Evolutionary conservation across 1,140 invertebrate genomes (phyloP).

Genomic region (Archegozetes longisetosus): DNA sequence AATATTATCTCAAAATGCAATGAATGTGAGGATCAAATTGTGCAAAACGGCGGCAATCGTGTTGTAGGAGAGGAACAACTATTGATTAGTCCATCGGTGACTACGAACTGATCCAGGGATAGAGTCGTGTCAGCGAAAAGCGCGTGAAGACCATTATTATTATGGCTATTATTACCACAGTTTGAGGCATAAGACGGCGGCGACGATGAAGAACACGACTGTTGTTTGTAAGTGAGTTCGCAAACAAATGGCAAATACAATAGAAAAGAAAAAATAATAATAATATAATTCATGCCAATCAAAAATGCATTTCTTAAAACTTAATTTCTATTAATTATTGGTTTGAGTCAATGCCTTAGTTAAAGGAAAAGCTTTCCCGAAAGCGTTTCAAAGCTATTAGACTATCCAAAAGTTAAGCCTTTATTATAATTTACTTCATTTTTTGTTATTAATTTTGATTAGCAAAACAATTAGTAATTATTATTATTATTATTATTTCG

Average conservation of each 20-base stretch:
- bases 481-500: too few species aligned
- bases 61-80: neutral
- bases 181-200: neutral
- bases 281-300: neutral
- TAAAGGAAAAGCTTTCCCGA: too few species aligned
- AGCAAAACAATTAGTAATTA: too few species aligned
- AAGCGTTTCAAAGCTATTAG: too few species aligned
- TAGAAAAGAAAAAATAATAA: neutral
- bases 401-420: too few species aligned
- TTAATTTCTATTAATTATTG: too few species aligned
- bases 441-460: too few species aligned
- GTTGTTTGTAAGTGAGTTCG: neutral
- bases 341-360: too few species aligned
- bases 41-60: neutral
- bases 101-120: neutral
- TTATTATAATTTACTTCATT: too few species aligned
- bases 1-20: too few species aligned
- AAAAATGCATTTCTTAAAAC: too few species aligned
- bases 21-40: neutral
- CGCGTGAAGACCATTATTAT: neutral
- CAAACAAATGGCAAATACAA: neutral
- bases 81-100: neutral
- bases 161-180: neutral
- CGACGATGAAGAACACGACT: neutral
- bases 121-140: neutral